A percentile compares a stretch with the other conserved stretches of the same genome.
phyloP scores from a whole-genome alignment of 2,113 vertebrate genomes.

The Corydoras sp. region DNA sequence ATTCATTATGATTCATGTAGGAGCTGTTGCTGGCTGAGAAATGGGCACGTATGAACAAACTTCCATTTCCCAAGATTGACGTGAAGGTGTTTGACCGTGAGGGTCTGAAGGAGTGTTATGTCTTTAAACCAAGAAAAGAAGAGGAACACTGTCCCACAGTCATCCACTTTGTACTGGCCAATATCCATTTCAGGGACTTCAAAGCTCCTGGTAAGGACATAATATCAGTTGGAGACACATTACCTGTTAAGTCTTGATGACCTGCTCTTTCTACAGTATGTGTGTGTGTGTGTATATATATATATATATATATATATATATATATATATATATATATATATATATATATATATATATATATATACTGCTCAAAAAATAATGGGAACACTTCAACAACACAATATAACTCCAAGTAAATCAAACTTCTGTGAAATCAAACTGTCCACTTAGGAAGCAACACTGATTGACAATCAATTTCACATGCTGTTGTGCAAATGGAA shows the following conservation, averaged over 20 bases:
- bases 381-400: no score
- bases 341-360: no score
- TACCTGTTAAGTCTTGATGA: not conserved
- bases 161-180: constrained; percentile 96
- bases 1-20: constrained; percentile 51
- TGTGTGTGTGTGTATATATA: no score
- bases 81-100: constrained; percentile 92
- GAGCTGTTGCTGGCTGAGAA: constrained; percentile 95
- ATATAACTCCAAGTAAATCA: no score
- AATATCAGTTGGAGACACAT: not conserved
- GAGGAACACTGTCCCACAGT: constrained; percentile 91
- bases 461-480: no score
- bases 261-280: no score
- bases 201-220: constrained; percentile 81
- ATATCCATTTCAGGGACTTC: constrained; percentile 90
- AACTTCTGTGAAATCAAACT: no score
- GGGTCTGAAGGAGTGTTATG: constrained; percentile 92
- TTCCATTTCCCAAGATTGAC: constrained; percentile 95
- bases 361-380: no score
- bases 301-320: no score
- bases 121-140: constrained; percentile 88
- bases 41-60: constrained; percentile 98
- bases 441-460: no score
- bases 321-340: no score
- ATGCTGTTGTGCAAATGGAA: no score